Percentiles rank a stretch among this genome's conserved stretches.
phyloP scores from a whole-genome alignment of 2,888 invertebrate genomes.

The Epistrophe grossulariae region DNA sequence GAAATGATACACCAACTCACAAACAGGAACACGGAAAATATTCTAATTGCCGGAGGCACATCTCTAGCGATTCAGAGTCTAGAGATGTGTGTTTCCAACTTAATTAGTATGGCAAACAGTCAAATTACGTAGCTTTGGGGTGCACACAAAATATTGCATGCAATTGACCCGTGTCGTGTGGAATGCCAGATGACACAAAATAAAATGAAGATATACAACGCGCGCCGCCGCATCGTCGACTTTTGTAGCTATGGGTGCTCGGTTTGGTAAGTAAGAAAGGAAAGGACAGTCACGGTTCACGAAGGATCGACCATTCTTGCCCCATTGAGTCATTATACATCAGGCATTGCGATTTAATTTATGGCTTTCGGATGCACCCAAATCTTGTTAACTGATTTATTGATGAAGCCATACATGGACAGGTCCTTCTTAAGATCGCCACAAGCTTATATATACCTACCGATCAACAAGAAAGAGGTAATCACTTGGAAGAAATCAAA shows the following conservation, averaged over 20 bases:
- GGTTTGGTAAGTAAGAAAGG: neutral
- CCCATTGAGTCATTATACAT: slow-evolving; percentile 51
- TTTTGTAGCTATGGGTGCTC: neutral
- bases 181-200: slow-evolving; percentile 67
- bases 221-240: neutral
- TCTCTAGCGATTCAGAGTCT: slow-evolving; percentile 25
- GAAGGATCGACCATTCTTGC: slow-evolving; percentile 37
- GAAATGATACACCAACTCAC: slow-evolving; percentile 22
- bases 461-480: neutral
- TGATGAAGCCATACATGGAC: slow-evolving; percentile 7
- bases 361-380: slow-evolving; percentile 57
- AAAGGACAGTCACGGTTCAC: slow-evolving; percentile 11
- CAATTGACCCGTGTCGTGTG: slow-evolving; percentile 66
- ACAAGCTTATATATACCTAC: neutral
- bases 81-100: slow-evolving; percentile 67
- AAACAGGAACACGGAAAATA: slow-evolving; percentile 28
- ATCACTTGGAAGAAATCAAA: slow-evolving; percentile 7
- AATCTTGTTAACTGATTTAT: slow-evolving; percentile 57
- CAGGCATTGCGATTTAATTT: slow-evolving; percentile 43
- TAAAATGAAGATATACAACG: slow-evolving; percentile 20
- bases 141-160: slow-evolving; percentile 36
- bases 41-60: slow-evolving; percentile 45
- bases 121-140: slow-evolving; percentile 60
- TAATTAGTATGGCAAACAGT: slow-evolving; percentile 74
- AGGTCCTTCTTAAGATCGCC: neutral